phyloP scores from a whole-genome alignment of 2,888 invertebrate genomes.

The Xylota segnis region DNA sequence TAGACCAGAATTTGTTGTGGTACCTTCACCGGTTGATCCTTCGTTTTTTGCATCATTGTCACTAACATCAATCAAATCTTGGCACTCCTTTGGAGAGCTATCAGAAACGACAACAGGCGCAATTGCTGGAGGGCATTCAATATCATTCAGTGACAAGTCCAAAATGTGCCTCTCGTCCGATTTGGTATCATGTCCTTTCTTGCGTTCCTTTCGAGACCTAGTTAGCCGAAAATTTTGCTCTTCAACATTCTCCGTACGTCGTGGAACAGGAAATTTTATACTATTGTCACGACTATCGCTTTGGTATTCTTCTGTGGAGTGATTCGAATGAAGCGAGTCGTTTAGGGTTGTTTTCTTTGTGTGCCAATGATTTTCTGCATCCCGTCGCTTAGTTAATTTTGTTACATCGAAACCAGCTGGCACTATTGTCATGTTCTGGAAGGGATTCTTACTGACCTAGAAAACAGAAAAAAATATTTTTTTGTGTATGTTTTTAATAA shows the following conservation, averaged over 20 bases:
- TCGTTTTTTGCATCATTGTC: neutral
- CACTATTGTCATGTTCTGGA: constrained; percentile 76
- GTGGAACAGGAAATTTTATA: constrained; percentile 1
- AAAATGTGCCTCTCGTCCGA: constrained; percentile 27
- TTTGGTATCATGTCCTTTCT: constrained; percentile 23
- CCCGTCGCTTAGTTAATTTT: constrained; percentile 75
- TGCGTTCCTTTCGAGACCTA: constrained; percentile 65
- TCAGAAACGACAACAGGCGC: constrained; percentile 29
- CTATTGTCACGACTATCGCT: neutral
- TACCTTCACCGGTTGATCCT: neutral
- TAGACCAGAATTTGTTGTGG: neutral
- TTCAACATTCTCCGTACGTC: constrained; percentile 53
- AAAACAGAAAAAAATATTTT: constrained; percentile 29
- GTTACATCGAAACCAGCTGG: constrained; percentile 79
- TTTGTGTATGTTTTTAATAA: constrained; percentile 28
- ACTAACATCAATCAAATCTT: constrained; percentile 26
- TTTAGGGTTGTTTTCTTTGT: constrained; percentile 78
- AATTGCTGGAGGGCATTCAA: constrained; percentile 31
- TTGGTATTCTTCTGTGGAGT: constrained; percentile 3
- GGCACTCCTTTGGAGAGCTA: neutral
- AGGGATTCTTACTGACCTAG: constrained; percentile 53
- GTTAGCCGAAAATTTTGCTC: constrained; percentile 76
- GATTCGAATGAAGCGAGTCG: constrained; percentile 60
- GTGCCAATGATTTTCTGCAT: constrained; percentile 79
- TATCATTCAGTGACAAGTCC: constrained; percentile 44